Evolutionary conservation across 2,113 vertebrate genomes (phyloP), one percentile per base, ranked within the genome.

Genomic region (Podarcis muralis): DNA sequence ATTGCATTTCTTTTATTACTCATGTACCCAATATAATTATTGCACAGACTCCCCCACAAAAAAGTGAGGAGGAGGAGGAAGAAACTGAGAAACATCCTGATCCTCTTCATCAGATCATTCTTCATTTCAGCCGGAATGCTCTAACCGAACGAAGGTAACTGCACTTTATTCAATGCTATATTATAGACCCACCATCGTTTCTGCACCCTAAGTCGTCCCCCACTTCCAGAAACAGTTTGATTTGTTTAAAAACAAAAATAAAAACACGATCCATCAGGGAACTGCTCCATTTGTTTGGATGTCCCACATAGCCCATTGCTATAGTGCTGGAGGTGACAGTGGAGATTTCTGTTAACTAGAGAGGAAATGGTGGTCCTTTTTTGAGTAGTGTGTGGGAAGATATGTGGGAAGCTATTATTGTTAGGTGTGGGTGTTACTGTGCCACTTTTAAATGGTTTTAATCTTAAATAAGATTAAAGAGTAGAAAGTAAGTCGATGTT

Each of bases 31-130:
- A 84, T 96, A 81, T 94, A 93, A 90, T 87, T 96, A 89, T 91
- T 97, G 93, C 96, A 84, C 96, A 99, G 99, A 98, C 98, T 94
- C 97, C 97, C 32, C 97, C 98, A 91, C 97, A 96, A 94, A 98
- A 97, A 93, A 96, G 97, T 35, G 98, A 99, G 84, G 98, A 99
- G 86, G 98, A 99, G 77, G 98, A 98, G 84, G 98, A 98, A 88
- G 97, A 98, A 81, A 94, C 89, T 1, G 97, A 98, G 87, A 98
- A 96, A 84, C 97, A 98, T 62, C 99, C 98, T 2, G 99, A 99
- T 92, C 99, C 99, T n/a, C 98, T 99, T 92, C 98, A 99, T 95
- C 99, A 99, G 95, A 98, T 99, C 92, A 98, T 99, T 89, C 98
- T 99, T 90, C 98, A 99, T 93, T 99, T 99, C 53, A 99, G 99